These are phyloP conservation scores for Trisateles emortualis DNA, from an alignment of 2,888 invertebrate genomes.

Conservation along the genomic window DNA sequence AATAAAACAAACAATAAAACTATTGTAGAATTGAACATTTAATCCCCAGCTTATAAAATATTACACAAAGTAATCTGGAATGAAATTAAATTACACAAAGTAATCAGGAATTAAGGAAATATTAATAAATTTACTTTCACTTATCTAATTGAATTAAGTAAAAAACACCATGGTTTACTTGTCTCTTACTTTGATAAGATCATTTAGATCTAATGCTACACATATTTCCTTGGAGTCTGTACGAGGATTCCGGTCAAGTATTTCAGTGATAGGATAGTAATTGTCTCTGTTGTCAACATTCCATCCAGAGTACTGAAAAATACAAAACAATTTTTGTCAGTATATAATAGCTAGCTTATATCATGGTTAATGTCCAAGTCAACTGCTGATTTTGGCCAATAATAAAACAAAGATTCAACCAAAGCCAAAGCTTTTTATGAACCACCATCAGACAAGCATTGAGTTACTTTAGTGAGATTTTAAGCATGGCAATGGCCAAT, in stretches of 20 bases:
- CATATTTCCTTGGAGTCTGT: conserved; percentile 85
- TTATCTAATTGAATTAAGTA: conserved; percentile 80
- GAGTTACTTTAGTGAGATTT: too few species aligned
- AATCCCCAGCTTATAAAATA: conserved; percentile 81
- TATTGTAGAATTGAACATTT: conserved; percentile 78
- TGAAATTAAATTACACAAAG: conserved; percentile 81
- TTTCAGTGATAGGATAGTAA: conserved; percentile 87
- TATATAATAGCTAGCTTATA: too few species aligned
- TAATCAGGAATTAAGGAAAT: conserved; percentile 81
- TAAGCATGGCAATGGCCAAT: too few species aligned
- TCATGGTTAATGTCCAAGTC: too few species aligned
- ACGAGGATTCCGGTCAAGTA: conserved; percentile 82
- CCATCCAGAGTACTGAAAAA: conserved; percentile 88
- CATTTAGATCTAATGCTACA: conserved; percentile 85
- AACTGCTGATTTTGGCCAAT: too few species aligned
- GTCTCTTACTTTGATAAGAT: conserved; percentile 85
- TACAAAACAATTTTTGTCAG: neutral
- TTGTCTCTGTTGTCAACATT: conserved; percentile 87
- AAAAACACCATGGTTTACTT: conserved; percentile 77
- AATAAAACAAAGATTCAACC: too few species aligned
- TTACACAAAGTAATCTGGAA: conserved; percentile 82
- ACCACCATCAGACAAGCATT: too few species aligned
- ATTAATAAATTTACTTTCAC: conserved; percentile 76
- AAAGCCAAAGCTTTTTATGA: too few species aligned
- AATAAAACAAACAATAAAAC: conserved; percentile 46